Evolutionary conservation across 2,113 vertebrate species (phyloP), one percentile per base, ranked within the genome.

Genomic region (Tretioscincus oriximinensis): DNA sequence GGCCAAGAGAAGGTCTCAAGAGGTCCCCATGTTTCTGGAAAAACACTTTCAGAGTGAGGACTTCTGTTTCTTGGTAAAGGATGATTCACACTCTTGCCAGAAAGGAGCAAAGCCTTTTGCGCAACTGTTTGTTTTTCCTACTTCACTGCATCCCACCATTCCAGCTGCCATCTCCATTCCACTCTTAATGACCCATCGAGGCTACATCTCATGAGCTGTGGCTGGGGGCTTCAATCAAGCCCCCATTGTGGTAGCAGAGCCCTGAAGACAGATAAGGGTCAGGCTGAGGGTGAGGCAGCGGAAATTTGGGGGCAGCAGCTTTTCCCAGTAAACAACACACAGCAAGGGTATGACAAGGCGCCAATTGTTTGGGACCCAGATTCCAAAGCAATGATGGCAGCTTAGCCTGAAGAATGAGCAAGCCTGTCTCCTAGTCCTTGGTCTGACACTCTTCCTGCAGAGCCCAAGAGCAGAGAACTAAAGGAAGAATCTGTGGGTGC

Each of bases 351-450:
- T 3, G 29, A 81, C 80, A 81, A 81, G 80, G 49, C 49, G 1
- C 16, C n/a, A 7, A 81, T 81, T 81, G 80, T 81, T 76, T n/a
- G 5, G 73, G 73, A 24, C 66, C 54, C 26, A 2, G 80, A 81
- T 81, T 81, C 80, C 80, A 61, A 54, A 81, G 73, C 26, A 63
- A 54, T 81, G 80, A 81, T 69, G 21, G 65, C 65, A 69, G 35
- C 51, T 18, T 12, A 28, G 41, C 26, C 26, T 28, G 28, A 31
- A 60, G 11, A n/a, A 47, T 69, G 51, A 68, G 47, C 54, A 58
- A 45, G 26, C 26, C 75, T 47, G 24, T 65, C 28, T 73, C 60
- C n/a, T 24, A 73, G 47, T 24, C 24, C 63, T 24, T 47, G 2
- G 45, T 45, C 22, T 65, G 20, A 12, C 45, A 22, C 47, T 41